These are phyloP conservation scores for Atlantisia rogersi DNA, from an alignment of 2,113 vertebrate genomes.

Conservation along the genomic window DNA sequence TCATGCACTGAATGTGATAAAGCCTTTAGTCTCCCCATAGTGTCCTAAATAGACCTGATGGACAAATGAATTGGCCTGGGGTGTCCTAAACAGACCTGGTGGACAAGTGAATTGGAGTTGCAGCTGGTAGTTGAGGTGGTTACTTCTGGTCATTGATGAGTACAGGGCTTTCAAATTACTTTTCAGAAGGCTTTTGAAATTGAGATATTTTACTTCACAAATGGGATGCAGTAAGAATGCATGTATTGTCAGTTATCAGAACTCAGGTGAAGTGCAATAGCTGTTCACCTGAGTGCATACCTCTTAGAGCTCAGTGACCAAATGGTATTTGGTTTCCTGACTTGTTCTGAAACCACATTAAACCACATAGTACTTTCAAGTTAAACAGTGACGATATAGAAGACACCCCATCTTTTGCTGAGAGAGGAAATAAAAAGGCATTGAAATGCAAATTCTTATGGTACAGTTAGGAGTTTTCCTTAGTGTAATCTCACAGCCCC, in stretches of 20 bases:
- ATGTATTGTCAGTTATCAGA: not conserved
- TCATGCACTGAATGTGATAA: not conserved
- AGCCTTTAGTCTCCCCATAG: not conserved
- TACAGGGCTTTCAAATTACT: not conserved
- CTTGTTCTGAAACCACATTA: not conserved
- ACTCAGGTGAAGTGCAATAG: not conserved
- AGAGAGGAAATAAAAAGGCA: not conserved
- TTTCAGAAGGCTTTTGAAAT: not conserved
- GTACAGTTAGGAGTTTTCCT: not conserved
- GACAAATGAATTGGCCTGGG: not conserved
- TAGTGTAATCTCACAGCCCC: not conserved
- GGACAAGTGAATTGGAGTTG: not conserved
- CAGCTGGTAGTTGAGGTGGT: not conserved
- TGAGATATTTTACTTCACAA: not conserved
- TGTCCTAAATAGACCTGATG: not conserved
- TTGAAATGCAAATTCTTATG: slow-evolving; percentile 22
- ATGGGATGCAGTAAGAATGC: not conserved
- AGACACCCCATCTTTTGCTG: not conserved
- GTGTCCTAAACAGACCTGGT: not conserved
- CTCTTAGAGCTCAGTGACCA: not conserved
- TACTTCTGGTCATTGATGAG: not conserved
- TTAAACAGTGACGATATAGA: not conserved
- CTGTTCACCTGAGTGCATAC: no score
- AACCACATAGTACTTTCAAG: not conserved
- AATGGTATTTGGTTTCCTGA: not conserved